These are phyloP conservation scores for Datnioides undecimradiatus DNA, from an alignment of 2,113 vertebrate species.

Conservation along the genomic window DNA sequence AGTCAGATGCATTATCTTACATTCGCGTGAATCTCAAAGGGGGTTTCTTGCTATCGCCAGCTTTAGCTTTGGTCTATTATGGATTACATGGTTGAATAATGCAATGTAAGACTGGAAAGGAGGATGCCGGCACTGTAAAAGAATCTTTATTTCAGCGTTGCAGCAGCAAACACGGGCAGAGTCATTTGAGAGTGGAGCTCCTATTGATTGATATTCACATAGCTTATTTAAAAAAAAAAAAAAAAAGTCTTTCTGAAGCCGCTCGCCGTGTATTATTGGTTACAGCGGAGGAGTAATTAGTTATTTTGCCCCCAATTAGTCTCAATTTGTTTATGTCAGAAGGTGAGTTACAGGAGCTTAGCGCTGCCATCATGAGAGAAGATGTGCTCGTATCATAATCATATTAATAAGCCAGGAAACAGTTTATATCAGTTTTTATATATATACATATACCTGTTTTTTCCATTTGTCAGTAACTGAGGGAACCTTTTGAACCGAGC, in stretches of 20 bases:
- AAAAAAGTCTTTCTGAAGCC: neutral
- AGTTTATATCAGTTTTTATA: too few relatives aligned
- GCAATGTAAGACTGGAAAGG: slow-evolving; percentile 7
- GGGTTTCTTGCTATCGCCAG: slow-evolving; percentile 30
- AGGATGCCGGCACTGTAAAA: slow-evolving; percentile 7
- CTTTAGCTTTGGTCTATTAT: slow-evolving; percentile 61
- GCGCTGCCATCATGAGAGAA: neutral
- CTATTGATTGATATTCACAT: neutral
- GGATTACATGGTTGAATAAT: slow-evolving; percentile 48
- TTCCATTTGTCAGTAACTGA: neutral
- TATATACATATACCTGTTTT: too few relatives aligned
- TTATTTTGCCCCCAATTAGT: neutral
- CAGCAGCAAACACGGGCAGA: slow-evolving; percentile 1
- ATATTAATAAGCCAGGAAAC: neutral
- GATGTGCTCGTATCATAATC: neutral
- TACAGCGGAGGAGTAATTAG: neutral
- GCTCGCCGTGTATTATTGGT: neutral
- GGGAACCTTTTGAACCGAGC: neutral
- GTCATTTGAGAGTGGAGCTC: neutral
- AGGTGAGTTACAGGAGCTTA: neutral
- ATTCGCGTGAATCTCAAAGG: slow-evolving; percentile 36
- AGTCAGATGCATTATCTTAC: slow-evolving; percentile 53
- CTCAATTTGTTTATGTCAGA: neutral
- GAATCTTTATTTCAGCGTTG: slow-evolving; percentile 15
- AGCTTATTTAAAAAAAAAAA: neutral